Evolutionary conservation across 2,888 invertebrate genomes (phyloP).

Genomic region (Psylliodes chrysocephalus): DNA sequence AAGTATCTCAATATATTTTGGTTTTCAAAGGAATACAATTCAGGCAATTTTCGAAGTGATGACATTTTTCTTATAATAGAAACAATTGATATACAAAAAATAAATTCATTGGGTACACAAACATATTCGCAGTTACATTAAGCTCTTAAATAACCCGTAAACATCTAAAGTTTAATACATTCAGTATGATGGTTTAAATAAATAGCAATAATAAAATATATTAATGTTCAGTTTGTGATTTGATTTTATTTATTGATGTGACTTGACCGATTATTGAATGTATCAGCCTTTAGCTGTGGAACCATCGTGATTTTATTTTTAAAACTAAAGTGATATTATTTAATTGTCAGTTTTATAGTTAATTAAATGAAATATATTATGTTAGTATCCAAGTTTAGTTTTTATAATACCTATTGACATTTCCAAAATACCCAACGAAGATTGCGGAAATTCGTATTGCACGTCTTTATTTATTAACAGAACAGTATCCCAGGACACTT

Average conservation of each 20-base stretch:
- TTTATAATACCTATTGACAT: background rate
- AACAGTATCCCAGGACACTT: too few relatives aligned
- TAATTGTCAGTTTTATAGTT: background rate
- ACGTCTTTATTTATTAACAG: too few relatives aligned
- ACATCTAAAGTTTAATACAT: background rate
- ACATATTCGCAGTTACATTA: background rate
- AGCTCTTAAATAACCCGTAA: background rate
- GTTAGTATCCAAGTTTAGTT: background rate
- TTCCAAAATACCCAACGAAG: too few relatives aligned
- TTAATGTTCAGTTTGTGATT: background rate
- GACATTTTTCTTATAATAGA: too few relatives aligned
- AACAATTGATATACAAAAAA: too few relatives aligned
- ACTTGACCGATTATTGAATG: background rate
- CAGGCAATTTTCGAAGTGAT: too few relatives aligned
- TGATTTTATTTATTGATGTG: background rate
- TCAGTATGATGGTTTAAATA: background rate
- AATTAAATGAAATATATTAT: background rate
- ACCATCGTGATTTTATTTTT: background rate
- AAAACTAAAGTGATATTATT: conserved; percentile 1
- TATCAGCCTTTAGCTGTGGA: background rate
- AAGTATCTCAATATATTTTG: too few relatives aligned
- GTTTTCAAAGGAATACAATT: background rate
- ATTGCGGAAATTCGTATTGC: too few relatives aligned
- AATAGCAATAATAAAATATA: background rate
- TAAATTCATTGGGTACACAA: background rate